Percentiles rank a stretch among this genome's conserved stretches.
These are phyloP conservation scores for Crotalus helleri DNA, from an alignment of 2,113 vertebrate genomes.

Conservation along the genomic window DNA sequence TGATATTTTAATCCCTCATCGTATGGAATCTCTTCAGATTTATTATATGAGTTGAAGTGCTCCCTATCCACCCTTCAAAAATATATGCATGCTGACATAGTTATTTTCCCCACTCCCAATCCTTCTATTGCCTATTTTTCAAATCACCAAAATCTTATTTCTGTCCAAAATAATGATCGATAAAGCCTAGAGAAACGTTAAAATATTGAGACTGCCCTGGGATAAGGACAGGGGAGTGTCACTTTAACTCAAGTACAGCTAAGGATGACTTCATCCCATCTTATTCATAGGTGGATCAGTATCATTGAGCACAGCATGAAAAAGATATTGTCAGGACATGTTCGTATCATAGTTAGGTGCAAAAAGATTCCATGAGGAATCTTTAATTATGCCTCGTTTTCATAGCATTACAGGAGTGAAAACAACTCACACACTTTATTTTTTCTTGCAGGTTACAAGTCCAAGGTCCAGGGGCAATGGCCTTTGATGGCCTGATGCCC, in stretches of 20 bases:
- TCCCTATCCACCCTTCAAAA: background rate
- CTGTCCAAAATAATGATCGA: background rate
- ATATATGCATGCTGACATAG: background rate
- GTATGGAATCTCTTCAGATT: background rate
- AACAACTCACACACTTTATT: background rate
- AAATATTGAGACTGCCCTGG: background rate
- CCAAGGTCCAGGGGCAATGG: background rate
- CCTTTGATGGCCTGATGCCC: background rate
- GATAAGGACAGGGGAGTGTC: background rate
- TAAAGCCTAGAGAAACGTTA: background rate
- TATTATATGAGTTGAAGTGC: background rate
- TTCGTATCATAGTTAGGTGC: background rate
- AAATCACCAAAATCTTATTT: background rate
- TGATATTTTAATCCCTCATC: background rate
- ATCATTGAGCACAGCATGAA: background rate
- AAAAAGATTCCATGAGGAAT: background rate
- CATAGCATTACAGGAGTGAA: background rate
- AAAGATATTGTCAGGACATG: background rate
- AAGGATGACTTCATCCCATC: background rate
- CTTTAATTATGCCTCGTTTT: background rate
- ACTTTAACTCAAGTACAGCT: background rate
- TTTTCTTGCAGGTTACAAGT: background rate
- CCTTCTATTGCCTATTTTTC: background rate
- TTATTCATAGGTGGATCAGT: background rate
- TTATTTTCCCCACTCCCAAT: background rate